Base-by-base conservation (phyloP, 2,888 invertebrate genomes). In the Tetropium fuscum region DNA sequence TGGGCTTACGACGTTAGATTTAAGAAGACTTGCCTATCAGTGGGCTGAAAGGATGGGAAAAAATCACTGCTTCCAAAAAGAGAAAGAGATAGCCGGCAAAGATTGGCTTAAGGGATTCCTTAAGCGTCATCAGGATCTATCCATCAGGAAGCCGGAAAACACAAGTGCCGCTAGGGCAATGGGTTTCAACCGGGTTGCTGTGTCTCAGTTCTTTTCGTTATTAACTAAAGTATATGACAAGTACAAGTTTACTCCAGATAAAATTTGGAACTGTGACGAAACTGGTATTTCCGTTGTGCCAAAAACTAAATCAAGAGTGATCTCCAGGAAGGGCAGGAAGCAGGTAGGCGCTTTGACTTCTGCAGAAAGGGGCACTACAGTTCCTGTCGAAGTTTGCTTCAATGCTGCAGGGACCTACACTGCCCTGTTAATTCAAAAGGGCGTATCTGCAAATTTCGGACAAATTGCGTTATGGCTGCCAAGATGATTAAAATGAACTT, bases 21-120 rank as follows among this genome's bases (percentile, higher is more conserved):
- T 45, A 10, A 22, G 45, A 34, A 34, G 11, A 48, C 18, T 40
- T 15, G 30, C 47, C 16, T 47, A 15, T 27, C 18, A 47, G 16
- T 34, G 30, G 8, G 48, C 49, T 11, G 49, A 19, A 38, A 10
- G 7, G 10, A 38, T 30, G 13, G 43, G 19, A 8, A 57, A 34
- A 15, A 8, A 16, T 15, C 51, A 60, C 38, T 25, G 11, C 4
- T 60, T 58, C 36, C 27, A 51, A 18, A 36, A 18, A 18, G 45
- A 44, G 10, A 58, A 51, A 20, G 34, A 48, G 20, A 41, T 36
- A 10, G 58, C 53, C 18, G 61, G 61, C 5, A 48, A 32, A 38
- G 54, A 55, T 22, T 62, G 62, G 60, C 4, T 57, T 4, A 7
- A 10, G 10, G 83, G 83, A 66, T 85, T 85, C 72, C 72, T 84